Percentiles rank a stretch among this genome's conserved stretches.
phyloP scores from a whole-genome alignment of 2,113 vertebrate species.

The Theristicus caerulescens region DNA sequence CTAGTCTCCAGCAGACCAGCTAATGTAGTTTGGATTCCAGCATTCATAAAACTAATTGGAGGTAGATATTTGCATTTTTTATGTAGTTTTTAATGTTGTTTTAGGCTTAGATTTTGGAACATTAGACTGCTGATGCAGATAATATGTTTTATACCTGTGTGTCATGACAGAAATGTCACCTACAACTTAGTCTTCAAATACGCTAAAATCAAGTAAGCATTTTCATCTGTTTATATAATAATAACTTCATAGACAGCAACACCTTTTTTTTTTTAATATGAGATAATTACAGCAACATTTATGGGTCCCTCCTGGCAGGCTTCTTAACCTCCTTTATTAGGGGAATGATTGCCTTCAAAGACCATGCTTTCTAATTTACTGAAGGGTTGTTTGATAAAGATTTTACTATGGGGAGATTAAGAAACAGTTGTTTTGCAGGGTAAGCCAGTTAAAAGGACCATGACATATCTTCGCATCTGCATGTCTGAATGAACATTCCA shows the following conservation, averaged over 20 bases:
- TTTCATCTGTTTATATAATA: background rate
- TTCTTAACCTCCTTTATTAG: background rate
- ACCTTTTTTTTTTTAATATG: background rate
- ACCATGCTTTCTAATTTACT: background rate
- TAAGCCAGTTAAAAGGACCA: background rate
- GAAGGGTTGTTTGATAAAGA: background rate
- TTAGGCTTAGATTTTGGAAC: background rate
- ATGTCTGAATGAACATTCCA: background rate
- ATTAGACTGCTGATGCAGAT: background rate
- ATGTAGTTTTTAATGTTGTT: background rate
- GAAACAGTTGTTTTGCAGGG: background rate
- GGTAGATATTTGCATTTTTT: background rate
- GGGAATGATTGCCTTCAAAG: background rate
- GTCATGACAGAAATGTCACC: background rate
- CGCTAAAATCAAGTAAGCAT: background rate
- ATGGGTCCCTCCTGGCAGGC: background rate
- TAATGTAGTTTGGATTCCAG: background rate
- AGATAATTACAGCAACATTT: background rate
- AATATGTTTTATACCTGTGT: background rate
- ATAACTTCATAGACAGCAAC: background rate
- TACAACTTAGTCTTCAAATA: background rate
- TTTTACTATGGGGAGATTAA: background rate
- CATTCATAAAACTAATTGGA: background rate
- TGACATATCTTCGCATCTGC: background rate
- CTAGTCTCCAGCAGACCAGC: background rate